A percentile compares a stretch with the other conserved stretches of the same genome.
Evolutionary conservation across 53 echinoderm and acorn worm species (phyloP).

Genomic region (Patiria pectinifera): DNA sequence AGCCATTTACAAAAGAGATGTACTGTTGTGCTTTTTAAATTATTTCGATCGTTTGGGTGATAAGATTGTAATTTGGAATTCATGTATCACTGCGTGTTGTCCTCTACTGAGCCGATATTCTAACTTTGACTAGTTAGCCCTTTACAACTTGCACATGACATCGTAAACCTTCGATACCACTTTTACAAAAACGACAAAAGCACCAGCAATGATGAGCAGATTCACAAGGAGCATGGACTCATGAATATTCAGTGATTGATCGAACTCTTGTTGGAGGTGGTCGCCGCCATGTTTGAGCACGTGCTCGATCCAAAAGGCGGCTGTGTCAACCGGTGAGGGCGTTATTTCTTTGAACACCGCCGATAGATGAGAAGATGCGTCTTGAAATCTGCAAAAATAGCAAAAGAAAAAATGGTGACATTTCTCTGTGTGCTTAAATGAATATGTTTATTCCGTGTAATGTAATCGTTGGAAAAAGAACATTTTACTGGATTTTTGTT

Average conservation of each 20-base stretch:
- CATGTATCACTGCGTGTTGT: too few species aligned
- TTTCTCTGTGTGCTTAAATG: too few species aligned
- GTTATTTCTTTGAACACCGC: slow-evolving; percentile 11
- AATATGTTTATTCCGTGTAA: too few species aligned
- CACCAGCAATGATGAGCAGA: neutral
- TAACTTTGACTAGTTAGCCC: too few species aligned
- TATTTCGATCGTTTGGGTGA: too few species aligned
- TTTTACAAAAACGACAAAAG: neutral
- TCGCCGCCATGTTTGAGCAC: slow-evolving; percentile 57
- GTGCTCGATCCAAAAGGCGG: slow-evolving; percentile 52
- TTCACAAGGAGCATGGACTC: neutral
- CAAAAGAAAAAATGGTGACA: neutral
- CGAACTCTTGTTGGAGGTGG: slow-evolving; percentile 1
- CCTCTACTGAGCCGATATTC: too few species aligned
- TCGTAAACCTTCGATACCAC: neutral
- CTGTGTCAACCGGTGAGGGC: slow-evolving; percentile 40
- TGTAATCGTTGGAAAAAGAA: too few species aligned
- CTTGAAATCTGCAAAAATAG: neutral
- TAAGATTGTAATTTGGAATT: too few species aligned
- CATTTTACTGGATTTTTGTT: too few species aligned
- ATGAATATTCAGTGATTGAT: neutral
- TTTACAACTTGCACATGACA: too few species aligned
- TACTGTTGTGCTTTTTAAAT: too few species aligned
- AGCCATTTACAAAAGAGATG: too few species aligned
- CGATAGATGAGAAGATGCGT: neutral